Evolutionary conservation across 1,140 invertebrate genomes (phyloP), one percentile per base, ranked within the genome.

Genomic region (Pomacea maculata): DNA sequence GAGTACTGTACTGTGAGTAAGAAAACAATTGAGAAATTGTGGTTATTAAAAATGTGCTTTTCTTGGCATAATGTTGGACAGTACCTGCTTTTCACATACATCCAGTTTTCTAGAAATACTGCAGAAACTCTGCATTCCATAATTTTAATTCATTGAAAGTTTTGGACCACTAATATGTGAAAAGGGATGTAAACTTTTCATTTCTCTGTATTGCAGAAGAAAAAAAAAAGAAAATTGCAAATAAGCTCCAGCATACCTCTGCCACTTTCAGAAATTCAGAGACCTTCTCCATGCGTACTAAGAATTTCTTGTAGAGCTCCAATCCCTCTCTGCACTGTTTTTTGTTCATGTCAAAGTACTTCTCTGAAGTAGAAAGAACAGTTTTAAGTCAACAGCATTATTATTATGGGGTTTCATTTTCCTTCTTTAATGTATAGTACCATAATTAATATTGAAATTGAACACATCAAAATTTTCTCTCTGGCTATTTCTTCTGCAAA

Each of bases 321-420:
- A 99, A 94, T 83, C 97, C 98, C 91, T 99, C 98, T 89, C 97
- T 94, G 89, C 97, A 98, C 86, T 94, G 92, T 86, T 99, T 99
- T 91, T 99, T 99, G 92, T 99, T 99, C 98, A 99, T 99, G 91
- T 99, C 97, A 93, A 99, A 99, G 93, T 98, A 99, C 93, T 99
- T 92, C 85, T 92, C 91, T 91, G 88, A 71, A 90, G 88, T 78
- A 71, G 70, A 84, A 83, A 83, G 80, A 79, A 86, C 15, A 54
- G 34, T 45, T 45, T 45, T 45, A 45, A 45, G 34, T 82, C 15
- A 78, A 29, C 75, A 78, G 45, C 25, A 19, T 29, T 29, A 71
- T 34, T 29, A 29, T 15, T 29, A 71, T 19, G 45, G 12, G 14
- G 15, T 19, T 12, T 57, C 19, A 57, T 75, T 55, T 57, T 11